Base-by-base conservation (phyloP, 1,140 invertebrate species). In the Aplysia californica region DNA sequence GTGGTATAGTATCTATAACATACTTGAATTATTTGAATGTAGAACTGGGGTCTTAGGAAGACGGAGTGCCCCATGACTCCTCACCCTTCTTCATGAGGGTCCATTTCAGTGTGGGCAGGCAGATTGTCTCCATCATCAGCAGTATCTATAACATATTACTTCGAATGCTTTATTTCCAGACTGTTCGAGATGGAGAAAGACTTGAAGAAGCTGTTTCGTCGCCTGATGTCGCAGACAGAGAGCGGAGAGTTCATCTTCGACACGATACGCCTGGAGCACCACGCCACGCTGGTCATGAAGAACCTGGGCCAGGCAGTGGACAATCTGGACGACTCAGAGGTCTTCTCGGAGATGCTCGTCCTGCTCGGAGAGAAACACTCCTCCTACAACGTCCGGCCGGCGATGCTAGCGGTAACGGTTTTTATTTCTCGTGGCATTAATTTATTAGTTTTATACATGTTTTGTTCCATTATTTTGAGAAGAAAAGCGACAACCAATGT, bases 231-330 rank as follows among this genome's bases (percentile, higher is more conserved):
- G 20, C 35, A 69, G 44, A 66, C 38, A 5, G 79, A 84, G 35
- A 76, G 65, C 0, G 79, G 78, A 15, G 75, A 82, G 36, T 71
- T 75, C 39, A 58, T 79, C 15, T 78, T 83, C n/a, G 79, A 85
- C 61, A 75, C 79, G 35, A 80, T 81, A 20, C 79, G 77, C 64
- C 76, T 86, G 41, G 70, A 76, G 55, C 72, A 69, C 18, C 87
- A 88, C 67, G 84, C 87, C 10, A 79, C 83, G 20, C 80, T 85
- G 21, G 87, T 88, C 20, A 84, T 88, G 84, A 84, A 84, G 41
- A 82, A 82, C 15, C 76, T 88, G 38, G 85, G 86, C 3, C 84
- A 85, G 20, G 85, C 85, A 0, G 87, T 88, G 23, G 87, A 87
- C 55, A 84, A 84, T 65, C 69, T 86, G 4, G 82, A 83, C 4